These are phyloP conservation scores for Antheraea mylitta DNA, from an alignment of 1,140 invertebrate genomes.

Conservation along the genomic window DNA sequence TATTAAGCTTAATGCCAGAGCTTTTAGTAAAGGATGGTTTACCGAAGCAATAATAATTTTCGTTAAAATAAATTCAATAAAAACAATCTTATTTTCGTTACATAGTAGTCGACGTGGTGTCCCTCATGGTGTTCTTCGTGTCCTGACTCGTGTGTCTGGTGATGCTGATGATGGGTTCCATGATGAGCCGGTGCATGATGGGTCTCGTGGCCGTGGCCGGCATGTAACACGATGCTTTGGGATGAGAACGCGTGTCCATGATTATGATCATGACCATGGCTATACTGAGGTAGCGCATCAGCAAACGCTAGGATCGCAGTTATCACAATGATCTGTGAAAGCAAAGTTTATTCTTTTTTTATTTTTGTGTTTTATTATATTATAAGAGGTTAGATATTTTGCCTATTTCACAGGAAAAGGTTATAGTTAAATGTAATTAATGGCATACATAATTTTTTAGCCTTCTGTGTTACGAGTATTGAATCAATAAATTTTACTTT, in stretches of 20 bases:
- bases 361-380: too few relatives aligned
- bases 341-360: background rate
- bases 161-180: background rate
- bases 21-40: too few relatives aligned
- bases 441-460: too few relatives aligned
- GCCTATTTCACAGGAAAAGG: too few relatives aligned
- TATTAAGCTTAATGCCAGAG: too few relatives aligned
- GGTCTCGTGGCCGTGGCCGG: background rate
- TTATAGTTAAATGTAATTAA: too few relatives aligned
- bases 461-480: too few relatives aligned
- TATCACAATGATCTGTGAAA: constrained; percentile 24
- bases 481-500: too few relatives aligned
- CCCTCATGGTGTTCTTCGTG: constrained; percentile 8
- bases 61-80: too few relatives aligned
- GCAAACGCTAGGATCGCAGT: constrained; percentile 26
- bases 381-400: too few relatives aligned
- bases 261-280: constrained; percentile 23
- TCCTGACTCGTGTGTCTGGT: background rate
- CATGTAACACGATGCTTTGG: constrained; percentile 29
- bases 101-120: constrained; percentile 5
- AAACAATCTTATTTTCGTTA: background rate
- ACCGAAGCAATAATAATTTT: too few relatives aligned
- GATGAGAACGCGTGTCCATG: constrained; percentile 30
- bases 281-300: constrained; percentile 23
- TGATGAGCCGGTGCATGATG: background rate